These are phyloP conservation scores for Trogon surrucura DNA, from an alignment of 2,113 vertebrate species.

Conservation along the genomic window DNA sequence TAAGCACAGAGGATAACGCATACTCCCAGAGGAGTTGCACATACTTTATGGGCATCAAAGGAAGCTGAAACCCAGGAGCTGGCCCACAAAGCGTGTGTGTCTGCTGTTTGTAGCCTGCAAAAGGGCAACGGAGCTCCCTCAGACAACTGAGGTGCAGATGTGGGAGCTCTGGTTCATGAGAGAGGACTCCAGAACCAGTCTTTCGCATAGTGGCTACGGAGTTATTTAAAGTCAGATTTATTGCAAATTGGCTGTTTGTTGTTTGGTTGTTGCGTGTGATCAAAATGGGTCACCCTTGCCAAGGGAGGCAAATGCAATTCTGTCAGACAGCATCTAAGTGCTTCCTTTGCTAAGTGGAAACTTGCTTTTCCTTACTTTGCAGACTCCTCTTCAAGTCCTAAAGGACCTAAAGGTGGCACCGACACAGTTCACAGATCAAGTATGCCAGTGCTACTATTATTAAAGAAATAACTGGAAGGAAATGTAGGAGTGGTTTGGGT, in stretches of 20 bases:
- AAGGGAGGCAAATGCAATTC: slow-evolving; percentile 33
- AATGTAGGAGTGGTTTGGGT: not conserved
- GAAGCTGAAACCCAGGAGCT: not conserved
- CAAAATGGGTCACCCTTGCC: slow-evolving; percentile 47
- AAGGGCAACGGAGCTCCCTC: not conserved
- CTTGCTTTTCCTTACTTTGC: not conserved
- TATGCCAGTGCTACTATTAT: not conserved
- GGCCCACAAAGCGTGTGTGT: not conserved
- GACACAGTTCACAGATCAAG: slow-evolving; percentile 18
- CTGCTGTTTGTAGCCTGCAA: not conserved
- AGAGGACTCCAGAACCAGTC: not conserved
- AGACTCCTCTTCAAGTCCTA: not conserved
- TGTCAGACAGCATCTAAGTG: slow-evolving; percentile 36
- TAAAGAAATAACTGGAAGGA: slow-evolving; percentile 24
- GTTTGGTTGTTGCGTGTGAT: slow-evolving; percentile 22
- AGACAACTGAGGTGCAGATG: not conserved
- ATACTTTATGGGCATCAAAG: not conserved
- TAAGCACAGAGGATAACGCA: not conserved
- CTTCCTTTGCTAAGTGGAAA: slow-evolving; percentile 39
- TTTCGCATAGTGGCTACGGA: not conserved
- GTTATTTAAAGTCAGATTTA: slow-evolving; percentile 34
- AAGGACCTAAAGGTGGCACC: too few species aligned
- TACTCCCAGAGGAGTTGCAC: not conserved
- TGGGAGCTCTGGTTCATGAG: not conserved
- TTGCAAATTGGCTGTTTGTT: not conserved